A percentile compares a stretch with the other conserved stretches of the same genome.
phyloP scores from a whole-genome alignment of 2,113 vertebrate genomes.

The Cisticola juncidis region DNA sequence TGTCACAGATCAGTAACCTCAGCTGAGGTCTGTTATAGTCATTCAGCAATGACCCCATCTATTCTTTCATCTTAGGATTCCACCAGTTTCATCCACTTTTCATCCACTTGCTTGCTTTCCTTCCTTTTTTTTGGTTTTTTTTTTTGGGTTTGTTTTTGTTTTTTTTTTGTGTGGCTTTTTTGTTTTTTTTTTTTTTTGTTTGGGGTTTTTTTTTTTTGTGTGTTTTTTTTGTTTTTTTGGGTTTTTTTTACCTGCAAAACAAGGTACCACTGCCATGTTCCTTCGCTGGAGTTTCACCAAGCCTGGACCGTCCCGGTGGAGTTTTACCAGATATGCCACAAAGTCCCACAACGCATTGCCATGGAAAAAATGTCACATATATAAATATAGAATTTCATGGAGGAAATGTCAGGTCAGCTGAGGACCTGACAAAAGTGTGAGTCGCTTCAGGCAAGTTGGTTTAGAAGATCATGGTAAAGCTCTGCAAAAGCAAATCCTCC shows the following conservation, averaged over 20 bases:
- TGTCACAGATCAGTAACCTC: conserved; percentile 24
- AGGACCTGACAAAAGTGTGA: not conserved
- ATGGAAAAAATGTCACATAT: rapidly evolving
- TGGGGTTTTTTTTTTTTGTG: not conserved
- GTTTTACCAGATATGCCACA: not conserved
- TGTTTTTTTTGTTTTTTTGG: too few species aligned
- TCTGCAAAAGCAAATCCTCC: not conserved
- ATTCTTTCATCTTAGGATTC: not conserved
- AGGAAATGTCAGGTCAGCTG: not conserved
- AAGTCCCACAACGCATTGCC: not conserved
- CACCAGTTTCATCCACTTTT: not conserved
- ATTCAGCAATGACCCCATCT: not conserved
- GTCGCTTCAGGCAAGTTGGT: not conserved
- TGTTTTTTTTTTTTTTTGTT: not conserved
- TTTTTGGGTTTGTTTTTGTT: too few species aligned
- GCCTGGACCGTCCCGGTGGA: not conserved
- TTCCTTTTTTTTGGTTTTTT: not conserved
- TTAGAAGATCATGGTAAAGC: not conserved
- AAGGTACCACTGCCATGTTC: not conserved
- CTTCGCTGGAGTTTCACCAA: not conserved
- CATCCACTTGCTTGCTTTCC: not conserved
- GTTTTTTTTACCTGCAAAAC: not conserved
- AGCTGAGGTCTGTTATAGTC: not conserved
- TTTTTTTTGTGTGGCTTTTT: not conserved
- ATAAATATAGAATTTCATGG: not conserved